phyloP scores from a whole-genome alignment of 2,113 vertebrate species.

The Geothlypis trichas region DNA sequence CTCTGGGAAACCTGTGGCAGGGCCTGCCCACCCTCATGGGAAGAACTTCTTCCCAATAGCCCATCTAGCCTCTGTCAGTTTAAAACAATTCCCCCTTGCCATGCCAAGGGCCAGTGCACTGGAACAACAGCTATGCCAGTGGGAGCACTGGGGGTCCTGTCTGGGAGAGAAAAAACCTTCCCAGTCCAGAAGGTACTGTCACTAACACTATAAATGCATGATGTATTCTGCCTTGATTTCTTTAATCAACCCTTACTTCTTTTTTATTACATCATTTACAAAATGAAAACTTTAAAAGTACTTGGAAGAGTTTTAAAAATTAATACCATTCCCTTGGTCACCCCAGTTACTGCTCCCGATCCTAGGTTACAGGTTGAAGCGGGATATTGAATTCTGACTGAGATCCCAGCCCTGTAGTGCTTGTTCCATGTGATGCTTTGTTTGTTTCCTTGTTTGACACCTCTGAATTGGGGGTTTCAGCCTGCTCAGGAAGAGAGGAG shows the following conservation, averaged over 20 bases:
- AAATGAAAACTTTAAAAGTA: neutral
- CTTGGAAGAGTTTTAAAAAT: neutral
- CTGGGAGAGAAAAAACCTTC: neutral
- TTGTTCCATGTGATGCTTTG: neutral
- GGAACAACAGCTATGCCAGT: neutral
- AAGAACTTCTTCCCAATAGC: neutral
- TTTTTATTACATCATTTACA: neutral
- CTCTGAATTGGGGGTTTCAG: constrained; percentile 50
- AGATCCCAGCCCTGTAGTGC: neutral
- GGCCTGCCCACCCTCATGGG: neutral
- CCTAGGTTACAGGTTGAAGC: neutral
- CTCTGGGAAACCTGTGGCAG: neutral
- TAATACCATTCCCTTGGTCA: neutral
- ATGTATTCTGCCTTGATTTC: neutral
- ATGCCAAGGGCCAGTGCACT: neutral
- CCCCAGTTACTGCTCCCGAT: neutral
- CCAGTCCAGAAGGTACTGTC: neutral
- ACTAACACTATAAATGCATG: neutral
- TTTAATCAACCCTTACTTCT: neutral
- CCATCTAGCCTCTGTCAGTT: neutral
- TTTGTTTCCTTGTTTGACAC: neutral
- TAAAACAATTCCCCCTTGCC: neutral
- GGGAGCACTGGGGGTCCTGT: neutral
- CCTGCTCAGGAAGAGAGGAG: constrained; percentile 83
- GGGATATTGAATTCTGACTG: neutral